Evolutionary conservation across 2,797 vertebrate genomes (phyloP).

Genomic region (Linurgus olivaceus): DNA sequence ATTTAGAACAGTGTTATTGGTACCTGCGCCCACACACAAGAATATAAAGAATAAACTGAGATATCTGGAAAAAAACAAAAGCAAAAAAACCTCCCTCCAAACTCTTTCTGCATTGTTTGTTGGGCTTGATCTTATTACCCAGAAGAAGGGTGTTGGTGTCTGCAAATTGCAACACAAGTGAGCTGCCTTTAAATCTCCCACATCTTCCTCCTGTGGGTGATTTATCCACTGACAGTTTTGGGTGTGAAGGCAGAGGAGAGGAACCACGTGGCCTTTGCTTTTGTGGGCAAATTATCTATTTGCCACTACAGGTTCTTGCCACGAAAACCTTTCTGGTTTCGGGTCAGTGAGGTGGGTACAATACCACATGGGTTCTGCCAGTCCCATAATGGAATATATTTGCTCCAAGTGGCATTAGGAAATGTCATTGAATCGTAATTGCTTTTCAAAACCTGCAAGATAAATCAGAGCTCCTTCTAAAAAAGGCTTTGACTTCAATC

Average conservation of each 20-base stretch:
- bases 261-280: not conserved
- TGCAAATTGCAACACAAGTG: not conserved
- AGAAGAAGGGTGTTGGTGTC: not conserved
- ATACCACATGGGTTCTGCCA: not conserved
- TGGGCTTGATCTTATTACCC: not conserved
- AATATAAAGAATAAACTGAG: not conserved
- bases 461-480: not conserved
- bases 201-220: not conserved
- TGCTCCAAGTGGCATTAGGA: not conserved
- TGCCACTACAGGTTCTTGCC: not conserved
- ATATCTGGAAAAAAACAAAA: not conserved
- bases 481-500: not conserved
- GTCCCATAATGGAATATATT: not conserved
- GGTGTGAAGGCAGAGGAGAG: not conserved
- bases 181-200: not conserved
- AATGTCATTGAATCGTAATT: not conserved
- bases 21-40: not conserved
- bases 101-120: not conserved
- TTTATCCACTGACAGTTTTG: not conserved
- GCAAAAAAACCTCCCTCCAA: not conserved
- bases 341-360: not conserved
- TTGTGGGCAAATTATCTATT: not conserved
- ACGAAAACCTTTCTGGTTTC: accelerated
- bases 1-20: not conserved
- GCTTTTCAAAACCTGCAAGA: not conserved